Percentiles rank a stretch among this genome's conserved stretches.
phyloP scores from a whole-genome alignment of 2,888 invertebrate genomes.

The Leptinotarsa peninsularis region DNA sequence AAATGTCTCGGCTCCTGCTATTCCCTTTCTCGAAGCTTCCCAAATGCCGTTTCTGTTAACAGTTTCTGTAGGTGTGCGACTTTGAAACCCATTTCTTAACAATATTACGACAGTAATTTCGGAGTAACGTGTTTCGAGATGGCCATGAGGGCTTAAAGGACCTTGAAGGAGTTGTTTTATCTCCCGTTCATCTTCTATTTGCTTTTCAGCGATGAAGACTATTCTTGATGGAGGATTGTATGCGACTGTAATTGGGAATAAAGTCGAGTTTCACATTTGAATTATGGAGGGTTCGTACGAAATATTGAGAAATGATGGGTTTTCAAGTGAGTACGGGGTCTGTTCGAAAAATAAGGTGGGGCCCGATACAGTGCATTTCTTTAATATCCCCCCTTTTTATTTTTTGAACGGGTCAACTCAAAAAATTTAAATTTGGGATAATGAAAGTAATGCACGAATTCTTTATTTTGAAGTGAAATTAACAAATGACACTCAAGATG shows the following conservation, averaged over 20 bases:
- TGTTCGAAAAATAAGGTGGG: too few relatives aligned
- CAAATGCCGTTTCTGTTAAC: slow-evolving; percentile 33
- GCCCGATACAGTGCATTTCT: too few relatives aligned
- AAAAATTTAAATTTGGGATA: too few relatives aligned
- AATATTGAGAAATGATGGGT: too few relatives aligned
- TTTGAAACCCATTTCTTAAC: slow-evolving; percentile 33
- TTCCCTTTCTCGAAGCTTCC: slow-evolving; percentile 1
- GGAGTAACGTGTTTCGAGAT: slow-evolving; percentile 29
- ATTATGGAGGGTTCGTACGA: too few relatives aligned
- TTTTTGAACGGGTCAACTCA: too few relatives aligned
- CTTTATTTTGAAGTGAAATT: too few relatives aligned
- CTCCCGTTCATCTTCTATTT: slow-evolving; percentile 27
- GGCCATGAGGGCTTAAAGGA: slow-evolving; percentile 23
- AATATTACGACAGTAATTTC: slow-evolving; percentile 35
- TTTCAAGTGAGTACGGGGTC: too few relatives aligned
- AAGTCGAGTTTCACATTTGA: too few relatives aligned
- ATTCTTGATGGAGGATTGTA: neutral
- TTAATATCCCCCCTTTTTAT: too few relatives aligned
- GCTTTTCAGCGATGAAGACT: neutral
- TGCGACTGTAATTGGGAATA: neutral
- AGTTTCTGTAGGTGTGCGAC: slow-evolving; percentile 31
- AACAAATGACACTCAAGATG: too few relatives aligned
- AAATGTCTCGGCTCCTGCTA: slow-evolving; percentile 9
- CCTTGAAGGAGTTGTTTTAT: slow-evolving; percentile 31
- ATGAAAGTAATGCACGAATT: too few relatives aligned